Percentiles rank a stretch among this genome's conserved stretches.
Conservation (phyloP, 2,888 invertebrate species). For the Macrophya alboannulata region DNA sequence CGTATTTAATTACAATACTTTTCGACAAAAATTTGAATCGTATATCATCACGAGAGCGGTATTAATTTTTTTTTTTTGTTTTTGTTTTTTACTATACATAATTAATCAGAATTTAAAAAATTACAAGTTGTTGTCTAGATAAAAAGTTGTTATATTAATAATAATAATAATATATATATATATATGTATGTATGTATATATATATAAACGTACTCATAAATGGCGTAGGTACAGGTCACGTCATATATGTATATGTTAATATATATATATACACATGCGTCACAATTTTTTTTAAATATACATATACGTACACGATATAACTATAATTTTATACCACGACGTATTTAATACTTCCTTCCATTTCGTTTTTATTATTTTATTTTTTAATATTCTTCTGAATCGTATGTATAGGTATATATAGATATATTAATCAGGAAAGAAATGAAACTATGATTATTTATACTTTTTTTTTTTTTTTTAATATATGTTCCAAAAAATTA, state of each 20-base stretch:
- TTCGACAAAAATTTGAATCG: conserved; percentile 31
- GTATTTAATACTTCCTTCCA: conserved; percentile 36
- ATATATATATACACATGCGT: too few species aligned
- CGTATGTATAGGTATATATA: conserved; percentile 5
- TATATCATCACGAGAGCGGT: conserved; percentile 27
- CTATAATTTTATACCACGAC: conserved; percentile 4
- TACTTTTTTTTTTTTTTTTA: neutral
- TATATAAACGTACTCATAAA: neutral
- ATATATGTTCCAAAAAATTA: conserved; percentile 28
- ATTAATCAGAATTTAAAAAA: conserved; percentile 51
- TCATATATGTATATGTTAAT: neutral
- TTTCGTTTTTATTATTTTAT: too few species aligned
- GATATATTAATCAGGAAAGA: conserved; percentile 6
- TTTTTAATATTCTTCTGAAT: too few species aligned
- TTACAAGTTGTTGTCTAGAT: conserved; percentile 45
- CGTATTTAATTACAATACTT: neutral
- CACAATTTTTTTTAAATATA: too few species aligned
- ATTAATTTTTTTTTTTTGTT: neutral
- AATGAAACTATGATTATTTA: conserved; percentile 12
- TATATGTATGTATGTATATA: neutral
- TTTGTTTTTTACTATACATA: neutral
- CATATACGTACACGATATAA: conserved; percentile 27
- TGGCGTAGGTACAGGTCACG: neutral
- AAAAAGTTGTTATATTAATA: conserved; percentile 35
- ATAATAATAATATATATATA: neutral